A percentile compares a stretch with the other conserved stretches of the same genome.
Evolutionary conservation across 1,140 invertebrate species (phyloP).

Genomic region (Pogonomyrmex californicus): DNA sequence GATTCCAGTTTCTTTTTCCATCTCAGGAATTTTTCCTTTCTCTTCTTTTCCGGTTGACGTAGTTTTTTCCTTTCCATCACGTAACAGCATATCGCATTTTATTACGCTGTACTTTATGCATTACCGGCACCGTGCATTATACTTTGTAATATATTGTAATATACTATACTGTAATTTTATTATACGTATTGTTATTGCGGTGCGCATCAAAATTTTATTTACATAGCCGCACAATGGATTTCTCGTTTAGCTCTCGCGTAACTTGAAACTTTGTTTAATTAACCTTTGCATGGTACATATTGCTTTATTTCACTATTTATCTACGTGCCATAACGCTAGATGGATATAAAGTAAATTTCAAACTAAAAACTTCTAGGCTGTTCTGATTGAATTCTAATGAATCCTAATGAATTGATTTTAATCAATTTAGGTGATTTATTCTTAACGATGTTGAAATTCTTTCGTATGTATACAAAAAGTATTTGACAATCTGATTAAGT

Average conservation of each 20-base stretch:
- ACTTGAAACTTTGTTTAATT: constrained; percentile 19
- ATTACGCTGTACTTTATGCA: neutral
- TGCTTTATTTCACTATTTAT: constrained; percentile 4
- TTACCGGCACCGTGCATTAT: neutral
- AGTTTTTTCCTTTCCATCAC: neutral
- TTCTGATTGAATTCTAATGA: neutral
- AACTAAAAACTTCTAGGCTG: neutral
- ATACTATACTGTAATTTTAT: neutral
- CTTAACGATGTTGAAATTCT: too few species aligned
- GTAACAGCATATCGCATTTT: neutral
- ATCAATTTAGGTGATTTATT: neutral
- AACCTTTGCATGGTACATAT: neutral
- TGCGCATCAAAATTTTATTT: constrained; percentile 17
- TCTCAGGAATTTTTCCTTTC: neutral
- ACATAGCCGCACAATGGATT: neutral
- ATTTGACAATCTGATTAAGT: constrained; percentile 26
- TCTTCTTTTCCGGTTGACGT: neutral
- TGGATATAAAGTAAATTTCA: neutral
- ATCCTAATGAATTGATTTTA: neutral
- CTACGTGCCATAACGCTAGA: neutral
- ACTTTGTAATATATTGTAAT: constrained; percentile 12
- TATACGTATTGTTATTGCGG: neutral
- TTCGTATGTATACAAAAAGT: neutral
- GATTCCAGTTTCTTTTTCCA: neutral
- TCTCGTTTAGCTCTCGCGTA: constrained; percentile 1